phyloP scores from a whole-genome alignment of 2,797 vertebrate genomes.

The Bryconaethiops microstoma region DNA sequence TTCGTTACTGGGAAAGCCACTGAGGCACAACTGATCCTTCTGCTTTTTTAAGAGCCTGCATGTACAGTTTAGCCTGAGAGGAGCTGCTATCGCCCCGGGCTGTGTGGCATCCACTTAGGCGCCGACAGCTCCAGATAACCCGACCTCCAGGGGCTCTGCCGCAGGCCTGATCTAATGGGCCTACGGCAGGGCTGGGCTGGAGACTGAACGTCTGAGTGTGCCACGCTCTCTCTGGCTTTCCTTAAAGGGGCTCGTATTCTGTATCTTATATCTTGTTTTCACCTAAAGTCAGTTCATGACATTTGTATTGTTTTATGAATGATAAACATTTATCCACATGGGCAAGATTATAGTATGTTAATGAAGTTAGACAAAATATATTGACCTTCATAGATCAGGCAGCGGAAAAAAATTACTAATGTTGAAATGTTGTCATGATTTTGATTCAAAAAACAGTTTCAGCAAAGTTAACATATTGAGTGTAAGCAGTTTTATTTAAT shows the following conservation, averaged over 20 bases:
- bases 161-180: constrained; percentile 48
- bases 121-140: constrained; percentile 61
- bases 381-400: no score
- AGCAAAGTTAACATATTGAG: no score
- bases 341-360: no score
- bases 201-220: constrained; percentile 39
- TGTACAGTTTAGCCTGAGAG: constrained; percentile 57
- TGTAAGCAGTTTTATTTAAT: no score
- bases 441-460: no score
- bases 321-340: no score
- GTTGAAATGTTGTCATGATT: no score
- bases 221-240: constrained; percentile 27
- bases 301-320: background rate
- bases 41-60: constrained; percentile 73
- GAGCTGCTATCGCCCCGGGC: constrained; percentile 59
- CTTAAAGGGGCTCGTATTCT: constrained; percentile 16
- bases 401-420: no score
- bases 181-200: constrained; percentile 42
- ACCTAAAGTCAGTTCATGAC: background rate
- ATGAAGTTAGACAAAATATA: no score
- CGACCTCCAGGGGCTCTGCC: constrained; percentile 47
- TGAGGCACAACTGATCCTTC: constrained; percentile 74
- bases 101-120: constrained; percentile 61
- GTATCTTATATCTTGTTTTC: background rate
- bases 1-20: constrained; percentile 55